Conservation (phyloP, 2,797 vertebrate genomes). For the Astyanax mexicanus region DNA sequence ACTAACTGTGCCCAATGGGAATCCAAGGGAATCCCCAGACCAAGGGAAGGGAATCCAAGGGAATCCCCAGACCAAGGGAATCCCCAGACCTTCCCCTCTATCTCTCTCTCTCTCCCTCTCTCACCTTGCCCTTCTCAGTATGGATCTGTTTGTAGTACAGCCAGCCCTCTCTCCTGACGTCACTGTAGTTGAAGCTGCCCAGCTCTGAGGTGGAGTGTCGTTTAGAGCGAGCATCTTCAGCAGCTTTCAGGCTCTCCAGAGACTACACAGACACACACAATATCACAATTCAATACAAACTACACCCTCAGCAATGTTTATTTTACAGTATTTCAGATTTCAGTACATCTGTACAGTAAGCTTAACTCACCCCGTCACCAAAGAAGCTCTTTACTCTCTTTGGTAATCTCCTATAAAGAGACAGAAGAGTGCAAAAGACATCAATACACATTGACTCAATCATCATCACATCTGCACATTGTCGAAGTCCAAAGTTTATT, state of each 20-base stretch:
- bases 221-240: slow-evolving; percentile 91
- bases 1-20: no score
- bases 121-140: slow-evolving; percentile 97
- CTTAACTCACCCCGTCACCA: slow-evolving; percentile 89
- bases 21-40: no score
- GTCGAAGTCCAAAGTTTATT: no score
- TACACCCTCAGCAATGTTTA: not conserved
- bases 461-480: not conserved
- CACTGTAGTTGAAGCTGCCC: slow-evolving; percentile 87
- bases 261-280: slow-evolving; percentile 76
- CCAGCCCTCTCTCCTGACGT: slow-evolving; percentile 93
- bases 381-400: slow-evolving; percentile 96
- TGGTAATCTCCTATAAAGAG: slow-evolving; percentile 85
- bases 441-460: not conserved
- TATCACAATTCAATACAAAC: slow-evolving; percentile 42
- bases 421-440: not conserved
- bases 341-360: not conserved
- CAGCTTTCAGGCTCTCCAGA: slow-evolving; percentile 88
- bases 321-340: not conserved
- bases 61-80: no score
- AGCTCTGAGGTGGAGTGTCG: slow-evolving; percentile 95
- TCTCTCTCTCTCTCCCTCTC: slow-evolving; percentile 47
- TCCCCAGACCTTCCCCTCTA: no score
- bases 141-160: slow-evolving; percentile 96
- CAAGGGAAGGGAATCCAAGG: no score